Percentiles rank a stretch among this genome's conserved stretches.
These are phyloP conservation scores for Gobiocypris rarus DNA, from an alignment of 2,113 vertebrate genomes.

Conservation along the genomic window DNA sequence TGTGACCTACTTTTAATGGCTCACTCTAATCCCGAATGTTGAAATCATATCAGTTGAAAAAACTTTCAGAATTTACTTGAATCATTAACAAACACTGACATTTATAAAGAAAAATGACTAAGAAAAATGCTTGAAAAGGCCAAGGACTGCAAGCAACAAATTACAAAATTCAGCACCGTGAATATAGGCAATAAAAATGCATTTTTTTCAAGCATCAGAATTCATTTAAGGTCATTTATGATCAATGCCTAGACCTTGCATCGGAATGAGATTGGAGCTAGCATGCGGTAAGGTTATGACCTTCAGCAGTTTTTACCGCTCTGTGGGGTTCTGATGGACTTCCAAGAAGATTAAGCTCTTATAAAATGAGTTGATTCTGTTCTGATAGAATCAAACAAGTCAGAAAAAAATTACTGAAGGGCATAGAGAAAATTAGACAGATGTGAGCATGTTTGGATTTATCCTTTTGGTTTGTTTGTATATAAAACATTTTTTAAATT, in stretches of 20 bases:
- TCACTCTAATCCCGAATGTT: background rate
- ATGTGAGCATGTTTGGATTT: background rate
- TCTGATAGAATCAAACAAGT: conserved; percentile 37
- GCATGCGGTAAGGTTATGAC: background rate
- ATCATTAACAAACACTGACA: background rate
- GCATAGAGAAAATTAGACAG: background rate
- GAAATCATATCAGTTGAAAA: background rate
- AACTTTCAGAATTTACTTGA: background rate
- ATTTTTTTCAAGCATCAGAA: background rate
- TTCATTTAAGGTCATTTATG: background rate
- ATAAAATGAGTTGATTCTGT: conserved; percentile 35
- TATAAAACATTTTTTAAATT: too few species aligned
- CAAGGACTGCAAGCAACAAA: background rate
- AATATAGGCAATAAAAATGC: background rate
- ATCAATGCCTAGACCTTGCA: conserved; percentile 1
- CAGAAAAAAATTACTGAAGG: background rate
- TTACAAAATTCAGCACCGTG: background rate
- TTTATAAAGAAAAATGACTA: background rate
- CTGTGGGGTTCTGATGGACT: conserved; percentile 25
- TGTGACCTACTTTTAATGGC: background rate
- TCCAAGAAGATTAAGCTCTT: conserved; percentile 33
- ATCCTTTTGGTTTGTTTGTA: background rate
- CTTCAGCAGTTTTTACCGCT: background rate
- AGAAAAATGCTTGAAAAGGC: background rate
- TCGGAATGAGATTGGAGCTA: conserved; percentile 5